Evolutionary conservation across 2,888 invertebrate species (phyloP).

Genomic region (Crocallis elinguaria): DNA sequence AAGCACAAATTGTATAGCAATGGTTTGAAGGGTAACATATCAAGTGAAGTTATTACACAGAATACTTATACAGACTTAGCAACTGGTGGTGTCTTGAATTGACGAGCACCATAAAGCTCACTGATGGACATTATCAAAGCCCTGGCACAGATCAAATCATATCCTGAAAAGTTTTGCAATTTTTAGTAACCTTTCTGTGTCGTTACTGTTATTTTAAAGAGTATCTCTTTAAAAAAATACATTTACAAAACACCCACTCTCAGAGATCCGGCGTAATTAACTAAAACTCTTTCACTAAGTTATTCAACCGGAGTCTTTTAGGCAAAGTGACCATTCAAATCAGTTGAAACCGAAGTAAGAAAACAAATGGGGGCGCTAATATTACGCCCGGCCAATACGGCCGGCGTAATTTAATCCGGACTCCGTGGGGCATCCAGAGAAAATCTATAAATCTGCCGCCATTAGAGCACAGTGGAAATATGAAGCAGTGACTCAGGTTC

Average conservation of each 20-base stretch:
- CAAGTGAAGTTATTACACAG: no score
- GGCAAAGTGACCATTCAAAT: slow-evolving; percentile 67
- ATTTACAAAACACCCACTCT: background rate
- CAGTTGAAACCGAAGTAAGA: slow-evolving; percentile 64
- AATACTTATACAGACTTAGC: no score
- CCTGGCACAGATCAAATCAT: no score
- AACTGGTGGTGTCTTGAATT: no score
- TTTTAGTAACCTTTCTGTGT: no score
- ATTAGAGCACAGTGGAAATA: slow-evolving; percentile 60
- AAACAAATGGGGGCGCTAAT: slow-evolving; percentile 82
- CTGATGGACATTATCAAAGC: no score
- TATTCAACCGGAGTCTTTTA: slow-evolving; percentile 43
- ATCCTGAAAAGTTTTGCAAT: no score
- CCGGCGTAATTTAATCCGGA: slow-evolving; percentile 81
- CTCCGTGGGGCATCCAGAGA: slow-evolving; percentile 79
- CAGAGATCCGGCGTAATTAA: slow-evolving; percentile 14
- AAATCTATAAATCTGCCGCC: slow-evolving; percentile 85
- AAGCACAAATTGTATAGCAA: no score
- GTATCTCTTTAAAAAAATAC: background rate
- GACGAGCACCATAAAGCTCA: no score
- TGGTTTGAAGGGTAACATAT: no score
- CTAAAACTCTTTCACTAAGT: slow-evolving; percentile 29
- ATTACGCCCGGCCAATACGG: slow-evolving; percentile 80
- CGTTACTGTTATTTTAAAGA: no score
- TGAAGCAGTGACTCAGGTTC: background rate